Conservation (phyloP, 2,888 invertebrate genomes). For the Prenolepis imparis region DNA sequence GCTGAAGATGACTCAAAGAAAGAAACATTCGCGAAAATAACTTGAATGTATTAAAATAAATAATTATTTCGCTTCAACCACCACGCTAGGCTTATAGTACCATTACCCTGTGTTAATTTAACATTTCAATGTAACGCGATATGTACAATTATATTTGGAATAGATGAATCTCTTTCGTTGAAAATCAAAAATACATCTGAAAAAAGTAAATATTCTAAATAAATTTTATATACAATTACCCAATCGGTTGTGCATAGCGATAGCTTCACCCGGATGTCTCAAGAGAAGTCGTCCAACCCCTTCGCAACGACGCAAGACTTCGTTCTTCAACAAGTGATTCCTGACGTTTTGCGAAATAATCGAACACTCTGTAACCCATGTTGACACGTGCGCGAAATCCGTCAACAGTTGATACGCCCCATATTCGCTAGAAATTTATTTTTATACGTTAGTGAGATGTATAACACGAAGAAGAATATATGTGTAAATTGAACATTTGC, state of each 20-base stretch:
- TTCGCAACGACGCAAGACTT: slow-evolving; percentile 91
- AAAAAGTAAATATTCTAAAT: background rate
- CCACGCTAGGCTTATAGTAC: too few relatives aligned
- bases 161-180: background rate
- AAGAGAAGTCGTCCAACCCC: slow-evolving; percentile 94
- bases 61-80: too few relatives aligned
- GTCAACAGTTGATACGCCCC: slow-evolving; percentile 93
- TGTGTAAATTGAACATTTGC: background rate
- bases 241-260: slow-evolving; percentile 89
- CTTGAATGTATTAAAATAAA: too few relatives aligned
- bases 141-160: background rate
- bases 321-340: slow-evolving; percentile 86
- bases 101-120: too few relatives aligned
- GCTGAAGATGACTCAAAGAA: too few relatives aligned
- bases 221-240: slow-evolving; percentile 56
- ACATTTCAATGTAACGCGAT: background rate
- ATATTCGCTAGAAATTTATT: slow-evolving; percentile 87
- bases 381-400: slow-evolving; percentile 93
- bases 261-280: slow-evolving; percentile 94
- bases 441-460: background rate
- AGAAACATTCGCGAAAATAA: too few relatives aligned
- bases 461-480: background rate
- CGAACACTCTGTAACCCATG: slow-evolving; percentile 91
- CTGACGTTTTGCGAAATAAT: slow-evolving; percentile 87
- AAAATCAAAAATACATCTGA: background rate